A percentile compares a stretch with the other conserved stretches of the same genome.
Conservation (phyloP, 2,888 invertebrate species). For the Chloroclystis v-ata region DNA sequence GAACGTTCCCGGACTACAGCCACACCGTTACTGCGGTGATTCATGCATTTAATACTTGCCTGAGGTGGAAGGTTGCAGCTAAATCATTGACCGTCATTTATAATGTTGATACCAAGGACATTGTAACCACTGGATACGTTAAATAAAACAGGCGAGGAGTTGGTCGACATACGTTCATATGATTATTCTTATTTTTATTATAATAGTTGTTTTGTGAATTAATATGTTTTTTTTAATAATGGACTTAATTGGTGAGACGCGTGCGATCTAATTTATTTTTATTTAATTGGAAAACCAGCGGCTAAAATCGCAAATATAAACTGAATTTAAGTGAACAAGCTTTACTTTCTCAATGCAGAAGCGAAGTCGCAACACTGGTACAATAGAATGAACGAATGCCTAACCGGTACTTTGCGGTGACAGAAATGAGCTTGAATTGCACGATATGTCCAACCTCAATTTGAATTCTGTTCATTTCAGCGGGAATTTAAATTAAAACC, state of each 20-base stretch:
- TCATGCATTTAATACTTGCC: slow-evolving; percentile 41
- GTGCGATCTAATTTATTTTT: too few relatives aligned
- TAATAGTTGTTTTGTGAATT: too few relatives aligned
- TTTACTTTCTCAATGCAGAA: neutral
- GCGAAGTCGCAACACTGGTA: slow-evolving; percentile 16
- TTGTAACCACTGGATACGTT: too few relatives aligned
- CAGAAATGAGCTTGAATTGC: slow-evolving; percentile 23
- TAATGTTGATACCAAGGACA: neutral
- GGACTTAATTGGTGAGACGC: too few relatives aligned
- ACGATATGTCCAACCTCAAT: neutral
- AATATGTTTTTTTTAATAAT: too few relatives aligned
- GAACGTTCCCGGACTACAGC: slow-evolving; percentile 69
- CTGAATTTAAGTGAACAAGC: too few relatives aligned
- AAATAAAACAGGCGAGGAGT: too few relatives aligned
- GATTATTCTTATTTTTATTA: too few relatives aligned
- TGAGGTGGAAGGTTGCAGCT: slow-evolving; percentile 8
- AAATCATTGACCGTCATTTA: neutral
- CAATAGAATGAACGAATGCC: slow-evolving; percentile 19
- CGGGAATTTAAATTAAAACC: slow-evolving; percentile 5
- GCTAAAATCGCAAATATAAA: too few relatives aligned
- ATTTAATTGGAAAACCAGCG: too few relatives aligned
- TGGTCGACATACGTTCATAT: too few relatives aligned
- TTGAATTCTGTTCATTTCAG: slow-evolving; percentile 7
- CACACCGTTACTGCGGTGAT: slow-evolving; percentile 60
- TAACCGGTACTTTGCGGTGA: slow-evolving; percentile 22